These are phyloP conservation scores for Conopomorpha cramerella DNA, from an alignment of 1,140 invertebrate species.

Conservation along the genomic window DNA sequence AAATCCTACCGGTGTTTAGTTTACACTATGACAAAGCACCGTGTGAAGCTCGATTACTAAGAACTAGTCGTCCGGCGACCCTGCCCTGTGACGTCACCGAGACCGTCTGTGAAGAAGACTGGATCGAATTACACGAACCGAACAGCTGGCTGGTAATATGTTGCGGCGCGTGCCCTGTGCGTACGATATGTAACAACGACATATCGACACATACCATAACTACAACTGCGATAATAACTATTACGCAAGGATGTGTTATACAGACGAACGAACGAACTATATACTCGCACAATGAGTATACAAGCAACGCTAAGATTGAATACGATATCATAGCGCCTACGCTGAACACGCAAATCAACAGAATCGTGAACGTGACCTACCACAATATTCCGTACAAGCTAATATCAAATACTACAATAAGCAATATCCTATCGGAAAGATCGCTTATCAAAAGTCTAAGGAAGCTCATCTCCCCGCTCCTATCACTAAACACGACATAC, in stretches of 20 bases:
- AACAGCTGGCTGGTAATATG: not conserved
- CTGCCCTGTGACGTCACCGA: not conserved
- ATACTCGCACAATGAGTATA: not conserved
- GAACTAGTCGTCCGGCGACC: no score
- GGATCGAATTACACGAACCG: not conserved
- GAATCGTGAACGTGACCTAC: not conserved
- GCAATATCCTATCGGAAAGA: no score
- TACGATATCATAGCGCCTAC: not conserved
- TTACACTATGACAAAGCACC: not conserved
- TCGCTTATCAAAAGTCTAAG: not conserved
- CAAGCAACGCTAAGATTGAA: not conserved
- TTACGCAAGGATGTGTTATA: not conserved
- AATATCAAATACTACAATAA: not conserved
- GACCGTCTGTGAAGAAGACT: not conserved
- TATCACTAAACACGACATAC: not conserved
- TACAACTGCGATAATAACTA: not conserved
- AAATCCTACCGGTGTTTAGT: not conserved
- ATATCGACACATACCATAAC: not conserved
- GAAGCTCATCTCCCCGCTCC: not conserved
- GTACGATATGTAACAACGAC: not conserved
- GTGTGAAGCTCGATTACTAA: not conserved
- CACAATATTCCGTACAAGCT: not conserved
- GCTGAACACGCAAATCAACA: not conserved
- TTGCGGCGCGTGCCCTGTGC: not conserved
- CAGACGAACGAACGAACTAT: not conserved